Conservation (phyloP, 2,888 invertebrate genomes). For the Onchidella celtica region DNA sequence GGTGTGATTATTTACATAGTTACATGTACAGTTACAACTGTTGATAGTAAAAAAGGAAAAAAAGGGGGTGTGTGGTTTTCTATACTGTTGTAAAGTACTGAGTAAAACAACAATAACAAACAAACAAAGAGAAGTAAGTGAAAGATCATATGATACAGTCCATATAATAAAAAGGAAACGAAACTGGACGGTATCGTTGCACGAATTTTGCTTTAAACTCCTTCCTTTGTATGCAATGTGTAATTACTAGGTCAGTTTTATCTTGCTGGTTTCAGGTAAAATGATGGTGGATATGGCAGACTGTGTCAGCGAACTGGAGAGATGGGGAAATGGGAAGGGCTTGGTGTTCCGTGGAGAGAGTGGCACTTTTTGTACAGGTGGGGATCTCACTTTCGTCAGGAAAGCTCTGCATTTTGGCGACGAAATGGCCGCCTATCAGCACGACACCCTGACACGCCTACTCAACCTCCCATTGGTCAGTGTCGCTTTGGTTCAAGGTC, state of each 20-base stretch:
- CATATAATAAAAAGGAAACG: too few relatives aligned
- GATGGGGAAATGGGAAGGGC: conserved; percentile 81
- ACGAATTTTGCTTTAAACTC: too few relatives aligned
- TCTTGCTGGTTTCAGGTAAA: conserved; percentile 76
- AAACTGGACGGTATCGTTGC: too few relatives aligned
- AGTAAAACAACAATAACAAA: too few relatives aligned
- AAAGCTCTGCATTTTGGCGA: conserved; percentile 77
- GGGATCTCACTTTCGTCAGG: conserved; percentile 81
- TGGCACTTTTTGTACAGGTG: conserved; percentile 83
- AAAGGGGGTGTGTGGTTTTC: too few relatives aligned
- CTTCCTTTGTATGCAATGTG: too few relatives aligned
- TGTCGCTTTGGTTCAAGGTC: conserved; percentile 81
- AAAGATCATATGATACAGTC: too few relatives aligned
- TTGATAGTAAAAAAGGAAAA: too few relatives aligned
- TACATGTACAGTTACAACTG: too few relatives aligned
- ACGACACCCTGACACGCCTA: conserved; percentile 79
- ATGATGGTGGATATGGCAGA: conserved; percentile 82
- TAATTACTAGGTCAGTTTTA: neutral
- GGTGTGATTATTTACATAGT: too few relatives aligned
- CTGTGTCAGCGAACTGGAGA: conserved; percentile 79
- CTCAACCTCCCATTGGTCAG: conserved; percentile 81
- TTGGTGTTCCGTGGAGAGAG: conserved; percentile 81
- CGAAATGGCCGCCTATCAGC: conserved; percentile 81
- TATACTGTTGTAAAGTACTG: too few relatives aligned
- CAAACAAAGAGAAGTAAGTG: too few relatives aligned